These are phyloP conservation scores for Aricia artaxerxes DNA, from an alignment of 2,888 invertebrate genomes.

Conservation along the genomic window DNA sequence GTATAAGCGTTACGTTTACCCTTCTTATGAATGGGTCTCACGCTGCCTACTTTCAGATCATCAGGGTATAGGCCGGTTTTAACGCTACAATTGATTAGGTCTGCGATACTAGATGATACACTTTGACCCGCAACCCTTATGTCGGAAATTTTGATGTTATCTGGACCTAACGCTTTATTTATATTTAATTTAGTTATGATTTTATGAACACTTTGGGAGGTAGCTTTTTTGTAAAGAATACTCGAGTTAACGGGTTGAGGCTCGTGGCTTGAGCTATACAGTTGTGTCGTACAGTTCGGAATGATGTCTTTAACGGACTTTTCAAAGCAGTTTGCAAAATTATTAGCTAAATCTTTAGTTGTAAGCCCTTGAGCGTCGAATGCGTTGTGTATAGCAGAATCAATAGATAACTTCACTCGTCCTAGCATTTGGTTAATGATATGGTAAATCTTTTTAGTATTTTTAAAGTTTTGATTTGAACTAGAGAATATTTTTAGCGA, in stretches of 20 bases:
- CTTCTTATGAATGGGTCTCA: slow-evolving; percentile 23
- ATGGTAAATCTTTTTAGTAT: slow-evolving; percentile 34
- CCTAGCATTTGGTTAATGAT: slow-evolving; percentile 29
- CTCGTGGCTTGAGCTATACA: background rate
- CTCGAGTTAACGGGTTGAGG: background rate
- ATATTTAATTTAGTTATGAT: slow-evolving; percentile 7
- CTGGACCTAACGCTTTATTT: slow-evolving; percentile 24
- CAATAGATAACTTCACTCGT: slow-evolving; percentile 12
- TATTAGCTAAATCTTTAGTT: too few species aligned
- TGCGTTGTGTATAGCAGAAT: background rate
- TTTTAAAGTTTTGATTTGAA: slow-evolving; percentile 28
- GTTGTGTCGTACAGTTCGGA: slow-evolving; percentile 16
- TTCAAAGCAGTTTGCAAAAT: too few species aligned
- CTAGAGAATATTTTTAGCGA: too few species aligned
- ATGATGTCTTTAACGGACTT: slow-evolving; percentile 15
- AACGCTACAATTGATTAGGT: background rate
- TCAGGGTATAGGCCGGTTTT: background rate
- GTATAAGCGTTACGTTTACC: background rate
- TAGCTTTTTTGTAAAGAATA: background rate
- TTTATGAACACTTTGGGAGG: background rate
- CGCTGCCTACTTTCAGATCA: slow-evolving; percentile 6
- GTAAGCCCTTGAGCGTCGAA: background rate
- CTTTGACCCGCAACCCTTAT: background rate
- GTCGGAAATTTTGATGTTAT: slow-evolving; percentile 14
- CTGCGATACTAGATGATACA: background rate